These are phyloP conservation scores for Brachypodius melanocephalos DNA, from an alignment of 2,113 vertebrate species.

Conservation along the genomic window DNA sequence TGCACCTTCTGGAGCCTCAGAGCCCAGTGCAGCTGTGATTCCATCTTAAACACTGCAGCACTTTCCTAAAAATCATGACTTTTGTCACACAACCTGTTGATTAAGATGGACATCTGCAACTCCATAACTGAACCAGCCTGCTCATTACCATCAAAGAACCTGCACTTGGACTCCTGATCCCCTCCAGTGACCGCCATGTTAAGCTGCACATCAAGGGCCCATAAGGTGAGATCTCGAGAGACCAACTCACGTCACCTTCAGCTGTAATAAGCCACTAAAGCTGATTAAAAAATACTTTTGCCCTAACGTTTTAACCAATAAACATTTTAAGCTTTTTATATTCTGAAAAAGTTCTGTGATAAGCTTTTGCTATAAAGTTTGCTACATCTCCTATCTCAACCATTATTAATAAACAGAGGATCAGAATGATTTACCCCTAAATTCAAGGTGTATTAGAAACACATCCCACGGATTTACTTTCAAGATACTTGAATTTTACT, in stretches of 20 bases:
- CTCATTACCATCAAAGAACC: not conserved
- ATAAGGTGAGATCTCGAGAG: accelerated
- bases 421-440: not conserved
- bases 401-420: not conserved
- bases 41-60: not conserved
- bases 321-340: not conserved
- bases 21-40: not conserved
- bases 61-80: not conserved
- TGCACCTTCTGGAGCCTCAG: not conserved
- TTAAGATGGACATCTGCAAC: not conserved
- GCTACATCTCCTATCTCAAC: not conserved
- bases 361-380: not conserved
- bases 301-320: not conserved
- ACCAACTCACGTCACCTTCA: not conserved
- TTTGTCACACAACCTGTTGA: not conserved
- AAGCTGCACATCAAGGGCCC: not conserved
- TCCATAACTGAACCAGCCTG: accelerated
- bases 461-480: not conserved
- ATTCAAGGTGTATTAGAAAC: not conserved
- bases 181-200: not conserved
- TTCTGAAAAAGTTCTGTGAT: not conserved
- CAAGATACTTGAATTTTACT: not conserved
- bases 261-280: not conserved
- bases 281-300: not conserved
- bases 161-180: not conserved